phyloP scores from a whole-genome alignment of 2,797 vertebrate genomes.

The Peromyscus eremicus region DNA sequence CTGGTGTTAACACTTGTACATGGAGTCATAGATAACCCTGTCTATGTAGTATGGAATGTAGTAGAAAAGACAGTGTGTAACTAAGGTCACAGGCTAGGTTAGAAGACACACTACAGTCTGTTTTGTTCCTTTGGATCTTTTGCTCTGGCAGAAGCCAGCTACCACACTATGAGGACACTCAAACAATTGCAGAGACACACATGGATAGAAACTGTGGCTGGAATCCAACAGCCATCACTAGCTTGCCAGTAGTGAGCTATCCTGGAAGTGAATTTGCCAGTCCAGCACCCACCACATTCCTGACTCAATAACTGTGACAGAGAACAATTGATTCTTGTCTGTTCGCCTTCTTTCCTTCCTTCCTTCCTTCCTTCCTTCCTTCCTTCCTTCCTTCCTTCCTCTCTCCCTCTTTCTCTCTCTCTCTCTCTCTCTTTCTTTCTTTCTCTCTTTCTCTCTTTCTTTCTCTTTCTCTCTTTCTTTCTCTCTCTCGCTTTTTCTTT shows the following conservation, averaged over 20 bases:
- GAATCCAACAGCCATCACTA: slow-evolving; percentile 5
- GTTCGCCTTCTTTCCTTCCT: too few species aligned
- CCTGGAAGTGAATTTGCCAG: background rate
- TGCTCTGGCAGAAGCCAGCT: background rate
- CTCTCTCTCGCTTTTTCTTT: too few species aligned
- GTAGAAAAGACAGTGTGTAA: background rate
- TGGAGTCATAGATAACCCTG: slow-evolving; percentile 12
- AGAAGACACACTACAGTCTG: background rate
- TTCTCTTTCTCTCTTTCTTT: background rate
- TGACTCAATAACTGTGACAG: slow-evolving; percentile 6
- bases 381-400: too few species aligned
- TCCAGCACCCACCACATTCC: slow-evolving; percentile 6
- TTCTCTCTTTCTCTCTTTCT: background rate
- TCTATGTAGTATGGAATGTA: background rate
- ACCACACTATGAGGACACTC: background rate
- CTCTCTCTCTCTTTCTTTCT: too few species aligned
- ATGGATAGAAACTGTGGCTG: slow-evolving; percentile 6
- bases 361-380: too few species aligned
- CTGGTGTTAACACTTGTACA: background rate
- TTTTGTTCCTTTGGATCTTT: slow-evolving; percentile 2
- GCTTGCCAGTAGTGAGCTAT: background rate
- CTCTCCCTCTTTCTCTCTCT: too few species aligned
- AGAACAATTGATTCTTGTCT: slow-evolving; percentile 48
- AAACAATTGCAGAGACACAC: background rate
- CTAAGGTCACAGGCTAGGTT: slow-evolving; percentile 4